Percentiles rank a stretch among this genome's conserved stretches.
phyloP scores from a whole-genome alignment of 2,797 vertebrate species.

The Limnodromus scolopaceus region DNA sequence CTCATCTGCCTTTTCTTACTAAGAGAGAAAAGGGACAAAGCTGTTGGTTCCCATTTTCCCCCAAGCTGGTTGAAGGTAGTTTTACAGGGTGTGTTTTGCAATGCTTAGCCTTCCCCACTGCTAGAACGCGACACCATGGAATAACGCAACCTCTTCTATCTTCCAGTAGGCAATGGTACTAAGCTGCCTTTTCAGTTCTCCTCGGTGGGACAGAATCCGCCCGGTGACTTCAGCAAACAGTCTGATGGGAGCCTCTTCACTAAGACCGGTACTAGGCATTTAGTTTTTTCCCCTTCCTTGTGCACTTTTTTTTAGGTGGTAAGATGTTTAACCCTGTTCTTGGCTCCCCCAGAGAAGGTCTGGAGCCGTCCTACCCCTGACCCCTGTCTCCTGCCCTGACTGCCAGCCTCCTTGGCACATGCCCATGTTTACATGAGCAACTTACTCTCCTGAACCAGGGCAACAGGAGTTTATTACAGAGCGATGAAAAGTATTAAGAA shows the following conservation, averaged over 20 bases:
- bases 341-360: neutral
- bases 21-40: neutral
- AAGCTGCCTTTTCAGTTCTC: conserved; percentile 80
- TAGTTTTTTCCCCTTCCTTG: neutral
- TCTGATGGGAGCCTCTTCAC: conserved; percentile 78
- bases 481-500: neutral
- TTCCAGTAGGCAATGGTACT: conserved; percentile 78
- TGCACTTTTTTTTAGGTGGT: neutral
- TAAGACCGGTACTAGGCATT: conserved; percentile 74
- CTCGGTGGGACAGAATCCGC: conserved; percentile 79
- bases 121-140: neutral
- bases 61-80: neutral
- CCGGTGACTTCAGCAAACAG: conserved; percentile 80
- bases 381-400: neutral
- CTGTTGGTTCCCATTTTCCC: neutral
- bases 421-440: neutral
- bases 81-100: neutral
- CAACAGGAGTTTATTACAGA: neutral
- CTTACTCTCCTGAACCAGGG: neutral
- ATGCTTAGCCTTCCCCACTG: neutral
- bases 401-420: neutral
- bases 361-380: neutral
- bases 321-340: neutral
- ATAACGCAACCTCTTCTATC: conserved; percentile 71
- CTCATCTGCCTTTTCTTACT: neutral